Base-by-base conservation (phyloP, 2,888 invertebrate genomes). In the Hirtodrosophila trivittata region DNA sequence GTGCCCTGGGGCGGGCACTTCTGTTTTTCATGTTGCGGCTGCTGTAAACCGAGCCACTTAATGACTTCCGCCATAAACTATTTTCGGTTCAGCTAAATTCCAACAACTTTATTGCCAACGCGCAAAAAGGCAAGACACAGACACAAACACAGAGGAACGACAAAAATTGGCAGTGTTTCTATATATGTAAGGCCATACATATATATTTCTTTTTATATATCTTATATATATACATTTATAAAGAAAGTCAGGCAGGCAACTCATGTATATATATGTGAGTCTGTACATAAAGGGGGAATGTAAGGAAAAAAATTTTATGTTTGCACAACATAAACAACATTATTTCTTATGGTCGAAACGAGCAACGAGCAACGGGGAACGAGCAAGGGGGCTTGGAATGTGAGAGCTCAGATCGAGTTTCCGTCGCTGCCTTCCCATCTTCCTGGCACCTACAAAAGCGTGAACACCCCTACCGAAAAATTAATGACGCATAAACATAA, bases 21-120 rank as follows among this genome's bases (percentile, higher is more conserved):
- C 80, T 81, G 81, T 82, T 80, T 82, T 81, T 81, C 83, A 83
- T 78, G 83, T 83, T 82, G 82, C 83, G 84, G 84, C 80, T 82
- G 84, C 82, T 82, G 80, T 83, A 84, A 83, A 82, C 82, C 80
- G 75, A 82, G 82, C 83, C 82, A 83, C 83, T 81, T 83, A 83
- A 83, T 84, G 83, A 84, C 84, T 82, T 84, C 84, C 82, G 80
- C 82, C 80, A 83, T 83, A 83, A 83, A 83, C 83, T 83, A 83
- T 83, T 83, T 84, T 84, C 80, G 80, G 80, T 83, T 82, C 80
- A 82, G 80, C 84, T 80, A 82, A 83, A 83, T 84, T 84, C 84
- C 82, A 84, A 83, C 82, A 80, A 84, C 84, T 83, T 83, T 83
- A 83, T 84, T 82, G 84, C 82, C 75, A 55, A 50, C 51, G 58